Percentiles rank a stretch among this genome's conserved stretches.
Evolutionary conservation across 2,797 vertebrate species (phyloP).

Genomic region (Gymnopithys bicolor): DNA sequence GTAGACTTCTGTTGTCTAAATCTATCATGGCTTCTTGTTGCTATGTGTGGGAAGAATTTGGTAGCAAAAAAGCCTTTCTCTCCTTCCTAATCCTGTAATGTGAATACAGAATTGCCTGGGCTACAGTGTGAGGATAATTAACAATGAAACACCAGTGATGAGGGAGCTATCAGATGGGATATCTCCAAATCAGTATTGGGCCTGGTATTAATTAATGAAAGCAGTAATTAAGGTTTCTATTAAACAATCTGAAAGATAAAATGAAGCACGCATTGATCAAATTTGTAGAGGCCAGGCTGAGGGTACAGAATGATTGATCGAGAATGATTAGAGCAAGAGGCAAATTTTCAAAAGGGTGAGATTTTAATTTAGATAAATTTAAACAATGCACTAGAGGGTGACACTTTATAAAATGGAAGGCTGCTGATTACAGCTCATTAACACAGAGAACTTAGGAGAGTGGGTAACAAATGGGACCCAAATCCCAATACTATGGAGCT

Average conservation of each 20-base stretch:
- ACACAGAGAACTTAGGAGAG: neutral
- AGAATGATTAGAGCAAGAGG: slow-evolving; percentile 17
- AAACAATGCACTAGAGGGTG: slow-evolving; percentile 14
- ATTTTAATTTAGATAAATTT: slow-evolving; percentile 73
- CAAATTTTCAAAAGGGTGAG: slow-evolving; percentile 51
- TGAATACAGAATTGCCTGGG: neutral
- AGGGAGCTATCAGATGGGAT: slow-evolving; percentile 10
- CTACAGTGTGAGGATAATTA: neutral
- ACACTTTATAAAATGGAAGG: neutral
- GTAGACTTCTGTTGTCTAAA: neutral
- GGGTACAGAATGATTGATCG: slow-evolving; percentile 41
- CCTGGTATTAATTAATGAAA: slow-evolving; percentile 49
- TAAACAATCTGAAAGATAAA: slow-evolving; percentile 40
- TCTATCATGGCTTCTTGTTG: neutral
- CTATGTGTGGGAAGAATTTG: neutral
- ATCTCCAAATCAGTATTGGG: neutral
- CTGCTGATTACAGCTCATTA: neutral
- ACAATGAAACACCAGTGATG: neutral
- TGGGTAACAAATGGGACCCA: slow-evolving; percentile 3
- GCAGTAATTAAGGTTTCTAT: slow-evolving; percentile 53
- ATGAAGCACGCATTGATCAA: neutral
- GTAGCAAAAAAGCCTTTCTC: neutral
- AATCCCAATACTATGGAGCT: neutral
- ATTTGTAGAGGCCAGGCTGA: neutral
- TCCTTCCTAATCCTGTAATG: neutral